Evolutionary conservation across 2,888 invertebrate species (phyloP).

Genomic region (Lypha dubia): DNA sequence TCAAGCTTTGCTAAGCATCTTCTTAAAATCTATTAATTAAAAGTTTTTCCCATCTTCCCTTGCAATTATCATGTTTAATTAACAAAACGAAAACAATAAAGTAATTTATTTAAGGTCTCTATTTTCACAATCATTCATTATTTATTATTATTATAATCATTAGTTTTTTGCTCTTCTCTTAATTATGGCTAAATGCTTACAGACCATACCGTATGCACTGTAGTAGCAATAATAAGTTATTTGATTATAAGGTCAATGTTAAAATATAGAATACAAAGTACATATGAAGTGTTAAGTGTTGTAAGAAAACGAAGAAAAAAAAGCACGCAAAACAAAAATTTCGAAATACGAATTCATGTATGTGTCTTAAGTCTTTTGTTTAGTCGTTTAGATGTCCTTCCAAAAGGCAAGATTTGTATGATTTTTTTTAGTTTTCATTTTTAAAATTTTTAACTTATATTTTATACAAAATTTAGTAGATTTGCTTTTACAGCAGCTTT

Average conservation of each 20-base stretch:
- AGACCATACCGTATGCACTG: constrained; percentile 14
- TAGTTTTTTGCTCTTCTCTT: neutral
- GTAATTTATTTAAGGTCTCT: constrained; percentile 42
- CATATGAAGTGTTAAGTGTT: neutral
- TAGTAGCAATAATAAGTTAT: constrained; percentile 38
- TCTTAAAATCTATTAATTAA: constrained; percentile 20
- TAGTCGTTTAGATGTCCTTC: neutral
- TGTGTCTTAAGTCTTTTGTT: constrained; percentile 32
- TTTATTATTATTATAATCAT: neutral
- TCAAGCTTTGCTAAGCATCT: constrained; percentile 8
- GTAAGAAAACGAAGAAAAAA: neutral
- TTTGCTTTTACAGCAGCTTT: neutral
- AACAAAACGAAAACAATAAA: constrained; percentile 37
- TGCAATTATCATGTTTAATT: constrained; percentile 25
- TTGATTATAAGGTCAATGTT: constrained; percentile 65
- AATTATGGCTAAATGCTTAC: constrained; percentile 9
- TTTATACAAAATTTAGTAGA: neutral
- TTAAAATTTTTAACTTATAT: neutral
- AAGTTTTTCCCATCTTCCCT: neutral
- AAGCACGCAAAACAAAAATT: neutral
- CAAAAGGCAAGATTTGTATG: neutral
- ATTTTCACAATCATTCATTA: constrained; percentile 38
- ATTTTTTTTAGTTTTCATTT: neutral
- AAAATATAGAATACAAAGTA: constrained; percentile 8
- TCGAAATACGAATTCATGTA: neutral